phyloP scores from a whole-genome alignment of 1,140 invertebrate genomes.

The Cyclargus thomasi region DNA sequence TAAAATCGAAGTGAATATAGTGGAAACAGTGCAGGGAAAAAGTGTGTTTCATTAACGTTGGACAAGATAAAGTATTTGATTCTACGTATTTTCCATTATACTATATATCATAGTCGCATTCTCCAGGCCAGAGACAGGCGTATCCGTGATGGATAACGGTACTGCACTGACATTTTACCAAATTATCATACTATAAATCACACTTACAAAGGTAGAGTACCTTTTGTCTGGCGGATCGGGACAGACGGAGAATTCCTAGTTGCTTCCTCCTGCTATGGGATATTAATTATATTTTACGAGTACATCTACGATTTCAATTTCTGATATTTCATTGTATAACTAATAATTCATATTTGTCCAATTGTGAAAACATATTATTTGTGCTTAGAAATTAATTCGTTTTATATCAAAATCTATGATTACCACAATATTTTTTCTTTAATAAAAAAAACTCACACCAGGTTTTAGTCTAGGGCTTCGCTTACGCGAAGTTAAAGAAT shows the following conservation, averaged over 20 bases:
- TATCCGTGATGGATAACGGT: neutral
- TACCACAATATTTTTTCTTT: no score
- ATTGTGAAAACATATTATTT: no score
- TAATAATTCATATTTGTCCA: no score
- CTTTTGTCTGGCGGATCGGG: neutral
- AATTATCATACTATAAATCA: constrained; percentile 1
- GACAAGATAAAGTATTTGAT: neutral
- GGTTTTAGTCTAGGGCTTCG: no score
- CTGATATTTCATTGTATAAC: neutral
- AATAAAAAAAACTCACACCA: no score
- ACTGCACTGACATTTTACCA: neutral
- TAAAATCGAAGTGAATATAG: no score
- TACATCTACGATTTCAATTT: neutral
- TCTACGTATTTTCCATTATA: neutral
- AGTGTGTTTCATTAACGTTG: no score
- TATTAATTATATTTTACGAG: neutral
- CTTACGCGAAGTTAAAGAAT: no score
- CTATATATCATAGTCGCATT: constrained; percentile 3
- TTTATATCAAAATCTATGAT: no score
- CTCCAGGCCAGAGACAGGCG: neutral
- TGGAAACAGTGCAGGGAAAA: no score
- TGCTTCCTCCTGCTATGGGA: neutral
- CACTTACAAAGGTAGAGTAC: neutral
- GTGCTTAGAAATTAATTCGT: no score
- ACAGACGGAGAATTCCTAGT: neutral